phyloP scores from a whole-genome alignment of 1,140 invertebrate species.

The Drosophila ercepeae region DNA sequence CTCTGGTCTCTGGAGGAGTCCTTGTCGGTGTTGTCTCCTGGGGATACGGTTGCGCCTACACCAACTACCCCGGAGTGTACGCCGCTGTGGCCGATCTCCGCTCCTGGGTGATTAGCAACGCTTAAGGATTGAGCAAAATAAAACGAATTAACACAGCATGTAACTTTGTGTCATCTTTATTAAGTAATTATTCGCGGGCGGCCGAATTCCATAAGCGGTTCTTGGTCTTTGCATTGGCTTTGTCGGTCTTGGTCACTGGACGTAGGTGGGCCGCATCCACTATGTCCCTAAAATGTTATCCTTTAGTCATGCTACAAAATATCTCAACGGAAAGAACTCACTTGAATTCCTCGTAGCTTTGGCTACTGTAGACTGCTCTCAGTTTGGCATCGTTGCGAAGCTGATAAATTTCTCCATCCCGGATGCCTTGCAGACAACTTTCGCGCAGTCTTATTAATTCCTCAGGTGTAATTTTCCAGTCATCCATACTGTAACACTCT shows the following conservation, averaged over 20 bases:
- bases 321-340: constrained; percentile 38
- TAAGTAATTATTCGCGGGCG: constrained; percentile 39
- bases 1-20: constrained; percentile 71
- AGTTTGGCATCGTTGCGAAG: constrained; percentile 87
- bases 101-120: constrained; percentile 50
- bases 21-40: constrained; percentile 87
- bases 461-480: constrained; percentile 60
- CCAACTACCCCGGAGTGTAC: constrained; percentile 87
- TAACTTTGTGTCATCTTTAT: constrained; percentile 32
- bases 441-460: constrained; percentile 62
- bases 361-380: constrained; percentile 85
- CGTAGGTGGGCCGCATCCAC: constrained; percentile 84
- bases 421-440: constrained; percentile 56
- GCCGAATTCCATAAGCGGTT: constrained; percentile 78
- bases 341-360: constrained; percentile 87
- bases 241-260: constrained; percentile 82
- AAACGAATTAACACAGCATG: constrained; percentile 7
- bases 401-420: constrained; percentile 85
- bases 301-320: not conserved
- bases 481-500: constrained; percentile 26
- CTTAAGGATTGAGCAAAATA: constrained; percentile 21
- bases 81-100: constrained; percentile 75
- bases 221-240: constrained; percentile 74
- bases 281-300: constrained; percentile 73
- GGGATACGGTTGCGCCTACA: constrained; percentile 86